Base-by-base conservation (phyloP, 2,797 vertebrate genomes). In the Heteromormyrus szaboi region DNA sequence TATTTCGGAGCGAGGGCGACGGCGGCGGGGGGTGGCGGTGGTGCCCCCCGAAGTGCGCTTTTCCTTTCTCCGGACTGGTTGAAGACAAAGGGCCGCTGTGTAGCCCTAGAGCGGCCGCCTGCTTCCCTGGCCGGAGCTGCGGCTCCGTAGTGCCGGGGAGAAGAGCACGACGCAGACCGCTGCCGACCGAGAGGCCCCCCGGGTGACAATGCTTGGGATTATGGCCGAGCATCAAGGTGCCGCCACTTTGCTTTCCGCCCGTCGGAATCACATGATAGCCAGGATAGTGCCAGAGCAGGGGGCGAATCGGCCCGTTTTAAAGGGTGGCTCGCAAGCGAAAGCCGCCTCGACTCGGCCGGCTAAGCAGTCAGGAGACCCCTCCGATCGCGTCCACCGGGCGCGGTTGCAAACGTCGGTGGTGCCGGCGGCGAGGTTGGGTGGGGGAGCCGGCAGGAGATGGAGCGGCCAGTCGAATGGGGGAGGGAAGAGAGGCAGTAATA, bases 221-320 rank as follows among this genome's bases (percentile, higher is more conserved):
- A 96, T 96, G 96, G 96, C 96, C 87, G 96, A 97, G 90, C 96
- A 97, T 94, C 96, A 97, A 96, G 96, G 96, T 97, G 94, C 90
- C 56, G 12, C 25, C 62, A 65, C 62, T 65, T 65, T 65, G 62
- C 62, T 29, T 25, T 65, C 62, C 44, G 7, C 22, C 46, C 81
- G n/a, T 19, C 48, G 4, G 11, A 37, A 72, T 72, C 65, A 37
- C 65, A 72, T 33, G 65, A 72, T 37, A 14, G 8, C 4, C 12
- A 29, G 25, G 11, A 37, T 72, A 37, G 65, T 14, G 29, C 4
- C 29, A 12, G 65, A 72, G 1, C 29, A 33, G 65, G 65, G 65
- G 65, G 65, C n/a, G 56, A 59, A 62, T 62, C 7, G 25, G 65
- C 29, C n/a, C 22, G n/a, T 72, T 72, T 68, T 65, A 29, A 65